Evolutionary conservation across 2,113 vertebrate genomes (phyloP), one percentile per base, ranked within the genome.

Genomic region (Calidris pygmaea): DNA sequence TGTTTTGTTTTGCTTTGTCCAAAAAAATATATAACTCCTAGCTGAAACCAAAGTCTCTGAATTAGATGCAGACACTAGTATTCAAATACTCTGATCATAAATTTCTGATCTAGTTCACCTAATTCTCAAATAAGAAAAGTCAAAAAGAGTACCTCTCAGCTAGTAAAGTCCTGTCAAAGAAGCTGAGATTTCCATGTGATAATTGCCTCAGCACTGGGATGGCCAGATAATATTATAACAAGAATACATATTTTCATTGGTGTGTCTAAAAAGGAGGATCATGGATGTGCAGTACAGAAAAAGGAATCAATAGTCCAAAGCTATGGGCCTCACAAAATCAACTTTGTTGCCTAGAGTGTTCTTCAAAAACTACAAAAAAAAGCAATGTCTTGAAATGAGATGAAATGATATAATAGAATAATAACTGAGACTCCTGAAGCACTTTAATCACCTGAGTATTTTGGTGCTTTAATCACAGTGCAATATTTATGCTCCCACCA

Each of bases 401-500:
- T 91, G 16, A 94, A 94, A 87, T 84, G 32, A 84, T 89, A 65
- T 48, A 90, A 92, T 48, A 88, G 85, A 92, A 93, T 77, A 96
- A 84, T 93, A 97, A 86, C 72, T 60, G 41, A 86, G 95, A 68
- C 58, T 90, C 85, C 67, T 71, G 82, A 93, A 96, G 82, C 66
- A 89, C 78, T 96, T 91, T 90, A 94, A 95, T 90, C 73, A 96
- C 85, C 52, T 83, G 85, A 87, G 74, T 88, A 91, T 94, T 95
- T 95, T 60, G 23, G 82, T 79, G 48, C 81, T 87, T 94, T 96
- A 96, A 95, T 94, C 87, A 87, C 63, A 87, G n/a, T 66, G 62
- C 66, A 85, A 75, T 95, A 93, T 82, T 96, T 85, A 87, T 82
- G 62, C 35, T 95, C 58, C 56, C 59, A 48, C 20, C 0, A 23